Evolutionary conservation across 2,113 vertebrate genomes (phyloP), one percentile per base, ranked within the genome.

Genomic region (Petroica traversi): DNA sequence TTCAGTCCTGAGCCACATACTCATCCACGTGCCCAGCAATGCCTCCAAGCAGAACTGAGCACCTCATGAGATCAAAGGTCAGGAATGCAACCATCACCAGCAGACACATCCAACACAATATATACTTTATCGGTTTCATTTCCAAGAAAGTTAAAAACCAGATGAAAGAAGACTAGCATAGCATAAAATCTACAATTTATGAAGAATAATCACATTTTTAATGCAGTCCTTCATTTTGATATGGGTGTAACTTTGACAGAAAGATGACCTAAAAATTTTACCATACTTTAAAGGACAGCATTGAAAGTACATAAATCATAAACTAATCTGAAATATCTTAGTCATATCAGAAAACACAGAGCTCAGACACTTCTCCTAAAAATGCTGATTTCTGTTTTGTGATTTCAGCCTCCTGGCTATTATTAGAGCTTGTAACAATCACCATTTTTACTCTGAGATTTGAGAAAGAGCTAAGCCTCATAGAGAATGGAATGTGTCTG

Each of bases 81-180:
- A 85, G 66, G 67, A 93, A 91, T 25, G 57, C 46, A 93, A 83
- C 23, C 75, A 95, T 9, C 38, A 88, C 31, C 26, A 73, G 28
- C 5, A 89, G 63, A 63, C n/a, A 68, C 2, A 4, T 85, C 59
- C 90, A 73, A 48, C 33, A 29, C 18, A 49, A 68, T 12, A 22
- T 7, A 6, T 34, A 48, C 74, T 96, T 97, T 93, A 97, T 90
- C 94, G 55, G 8, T 61, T 89, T 86, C 2, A 80, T 94, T 90
- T 90, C 29, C 52, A 83, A 90, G 72, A 31, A 51, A 49, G 48
- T 71, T 74, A 81, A 76, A 89, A 88, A 68, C 0, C 26, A 80
- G 57, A 38, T 6, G 16, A 58, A 93, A 83, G 34, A 85, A 41
- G 36, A 92, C 52, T 92, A 63, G 28, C 40, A 41, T 23, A 77